Evolutionary conservation across 1,140 invertebrate genomes (phyloP).

Genomic region (Geopemphigus sp.): DNA sequence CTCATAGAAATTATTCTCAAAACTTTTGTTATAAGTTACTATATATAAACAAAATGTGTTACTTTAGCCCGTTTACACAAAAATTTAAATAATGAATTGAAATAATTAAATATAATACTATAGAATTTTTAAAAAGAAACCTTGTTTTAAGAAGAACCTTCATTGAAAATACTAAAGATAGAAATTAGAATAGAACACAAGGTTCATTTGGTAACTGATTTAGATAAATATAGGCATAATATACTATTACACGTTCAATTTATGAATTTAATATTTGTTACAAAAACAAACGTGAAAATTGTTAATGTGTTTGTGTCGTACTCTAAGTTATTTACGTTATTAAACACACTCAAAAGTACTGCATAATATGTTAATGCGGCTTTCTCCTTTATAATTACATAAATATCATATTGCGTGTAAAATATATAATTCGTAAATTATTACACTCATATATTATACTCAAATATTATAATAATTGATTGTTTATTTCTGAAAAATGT

Average conservation of each 20-base stretch:
- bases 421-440: background rate
- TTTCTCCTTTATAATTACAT: background rate
- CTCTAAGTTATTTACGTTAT: background rate
- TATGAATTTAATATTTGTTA: background rate
- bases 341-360: background rate
- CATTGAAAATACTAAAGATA: conserved; percentile 7
- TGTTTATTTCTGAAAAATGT: background rate
- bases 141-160: conserved; percentile 2
- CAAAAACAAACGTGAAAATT: background rate
- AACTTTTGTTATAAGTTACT: no score
- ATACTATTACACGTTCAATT: background rate
- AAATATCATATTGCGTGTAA: background rate
- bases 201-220: background rate
- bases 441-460: no score
- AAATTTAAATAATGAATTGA: no score
- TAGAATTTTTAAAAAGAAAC: background rate
- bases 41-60: no score
- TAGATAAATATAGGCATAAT: no score
- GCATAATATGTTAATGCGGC: background rate
- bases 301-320: background rate
- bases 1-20: no score
- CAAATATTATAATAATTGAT: no score
- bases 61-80: no score
- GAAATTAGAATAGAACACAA: background rate
- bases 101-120: no score